Base-by-base conservation (phyloP, 2,797 vertebrate species). In the Falco columbarius region DNA sequence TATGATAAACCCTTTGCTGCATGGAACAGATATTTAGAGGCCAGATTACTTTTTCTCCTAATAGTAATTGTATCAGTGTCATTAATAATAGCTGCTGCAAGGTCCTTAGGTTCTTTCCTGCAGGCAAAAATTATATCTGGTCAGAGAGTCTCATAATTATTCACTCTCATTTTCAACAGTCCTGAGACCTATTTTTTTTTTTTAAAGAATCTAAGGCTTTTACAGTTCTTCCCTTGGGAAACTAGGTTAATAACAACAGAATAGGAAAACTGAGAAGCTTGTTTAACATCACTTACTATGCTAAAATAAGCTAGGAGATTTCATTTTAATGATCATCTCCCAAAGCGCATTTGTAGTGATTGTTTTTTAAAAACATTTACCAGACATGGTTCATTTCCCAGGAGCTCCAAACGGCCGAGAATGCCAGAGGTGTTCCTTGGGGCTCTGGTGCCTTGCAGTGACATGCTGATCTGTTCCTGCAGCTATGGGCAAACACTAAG, bases 1-100 rank as follows among this genome's bases (percentile, higher is more conserved):
- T 94, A 55, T 81, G 58, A 94, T 72, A 97, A 97, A 96, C 30
- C n/a, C 82, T 95, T 89, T 93, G 94, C 92, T 95, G 90, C 95
- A 88, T 59, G 44, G 72, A 97, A 96, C 93, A 97, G 97, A 97
- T 97, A 97, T 97, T 97, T 97, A 94, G 88, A 96, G 14, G 46
- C 74, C 61, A 97, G 62, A 95, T 96, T 92, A 96, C 76, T 86
- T 96, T 96, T 96, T 73, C 91, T 95, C 65, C 89, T 97, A 94
- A 84, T 94, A 92, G 89, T 95, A 97, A 97, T 98, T 97, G 92
- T 95, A 97, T 80, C 30, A 59, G 44, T 67, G 72, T 89, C 96
- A 97, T 97, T 98, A 97, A 97, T 96, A 98, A 97, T 82, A 81
- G 67, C 87, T 96, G 20, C 42, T 96, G 70, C 66, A 95, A 96